These are phyloP conservation scores for Hippocampus abdominalis DNA, from an alignment of 2,113 vertebrate species.

Conservation along the genomic window DNA sequence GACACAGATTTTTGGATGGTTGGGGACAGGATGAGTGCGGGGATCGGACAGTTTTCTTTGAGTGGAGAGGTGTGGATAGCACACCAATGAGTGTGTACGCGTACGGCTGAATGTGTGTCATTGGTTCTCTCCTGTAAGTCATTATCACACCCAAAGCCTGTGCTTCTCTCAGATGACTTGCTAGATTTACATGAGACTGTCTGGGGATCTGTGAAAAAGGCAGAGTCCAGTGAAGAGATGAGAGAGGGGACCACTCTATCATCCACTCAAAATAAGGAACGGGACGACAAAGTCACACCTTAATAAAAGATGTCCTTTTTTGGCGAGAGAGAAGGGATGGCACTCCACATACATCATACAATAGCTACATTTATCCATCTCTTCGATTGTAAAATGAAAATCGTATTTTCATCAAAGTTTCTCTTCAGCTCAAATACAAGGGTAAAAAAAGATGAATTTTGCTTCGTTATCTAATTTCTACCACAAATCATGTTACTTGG, in stretches of 20 bases:
- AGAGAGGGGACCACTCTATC: constrained; percentile 38
- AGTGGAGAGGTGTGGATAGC: constrained; percentile 54
- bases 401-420: constrained; percentile 56
- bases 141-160: constrained; percentile 69
- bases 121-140: constrained; percentile 57
- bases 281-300: constrained; percentile 58
- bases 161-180: constrained; percentile 63
- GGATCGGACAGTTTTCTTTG: constrained; percentile 49
- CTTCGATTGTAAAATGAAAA: constrained; percentile 53
- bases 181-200: constrained; percentile 69
- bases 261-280: constrained; percentile 59
- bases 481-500: constrained; percentile 57
- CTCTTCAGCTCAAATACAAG: constrained; percentile 46
- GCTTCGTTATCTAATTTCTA: constrained; percentile 59
- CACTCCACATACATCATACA: constrained; percentile 56
- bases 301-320: constrained; percentile 46
- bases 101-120: constrained; percentile 25
- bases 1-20: constrained; percentile 49
- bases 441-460: constrained; percentile 35
- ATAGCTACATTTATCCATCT: constrained; percentile 51
- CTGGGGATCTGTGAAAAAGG: constrained; percentile 60
- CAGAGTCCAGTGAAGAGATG: constrained; percentile 44
- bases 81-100: constrained; percentile 28
- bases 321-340: constrained; percentile 19
- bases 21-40: constrained; percentile 48